Evolutionary conservation across 2,888 invertebrate species (phyloP).

Genomic region (Dioctria rufipes): DNA sequence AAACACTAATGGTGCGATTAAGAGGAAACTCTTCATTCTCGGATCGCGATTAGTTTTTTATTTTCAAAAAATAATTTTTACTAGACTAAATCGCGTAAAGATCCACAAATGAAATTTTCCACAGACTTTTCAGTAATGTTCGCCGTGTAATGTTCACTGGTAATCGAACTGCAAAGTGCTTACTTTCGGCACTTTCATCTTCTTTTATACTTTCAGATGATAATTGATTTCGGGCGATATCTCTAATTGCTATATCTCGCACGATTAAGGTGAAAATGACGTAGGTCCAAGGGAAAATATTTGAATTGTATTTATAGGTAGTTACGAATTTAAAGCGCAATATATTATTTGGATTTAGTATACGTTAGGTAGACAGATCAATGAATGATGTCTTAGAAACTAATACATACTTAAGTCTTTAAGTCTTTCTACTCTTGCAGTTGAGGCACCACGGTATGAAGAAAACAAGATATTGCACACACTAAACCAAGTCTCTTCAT

Average conservation of each 20-base stretch:
- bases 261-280: slow-evolving; percentile 50
- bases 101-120: background rate
- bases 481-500: too few relatives aligned
- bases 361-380: background rate
- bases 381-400: too few relatives aligned
- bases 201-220: slow-evolving; percentile 50
- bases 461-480: too few relatives aligned
- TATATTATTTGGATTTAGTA: slow-evolving; percentile 1
- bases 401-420: too few relatives aligned
- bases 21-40: slow-evolving; percentile 1
- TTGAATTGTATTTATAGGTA: slow-evolving; percentile 7
- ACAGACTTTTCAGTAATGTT: background rate
- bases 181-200: slow-evolving; percentile 42
- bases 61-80: background rate
- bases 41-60: background rate
- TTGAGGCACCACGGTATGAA: too few relatives aligned
- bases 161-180: slow-evolving; percentile 31
- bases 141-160: background rate
- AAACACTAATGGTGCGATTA: background rate
- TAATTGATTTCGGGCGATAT: slow-evolving; percentile 45
- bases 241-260: slow-evolving; percentile 51
- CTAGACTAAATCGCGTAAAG: slow-evolving; percentile 17
- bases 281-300: slow-evolving; percentile 33
- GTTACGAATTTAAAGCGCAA: slow-evolving; percentile 19
- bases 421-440: too few relatives aligned